Conservation (phyloP, 2,113 vertebrate species). For the Nansenia antarctica region DNA sequence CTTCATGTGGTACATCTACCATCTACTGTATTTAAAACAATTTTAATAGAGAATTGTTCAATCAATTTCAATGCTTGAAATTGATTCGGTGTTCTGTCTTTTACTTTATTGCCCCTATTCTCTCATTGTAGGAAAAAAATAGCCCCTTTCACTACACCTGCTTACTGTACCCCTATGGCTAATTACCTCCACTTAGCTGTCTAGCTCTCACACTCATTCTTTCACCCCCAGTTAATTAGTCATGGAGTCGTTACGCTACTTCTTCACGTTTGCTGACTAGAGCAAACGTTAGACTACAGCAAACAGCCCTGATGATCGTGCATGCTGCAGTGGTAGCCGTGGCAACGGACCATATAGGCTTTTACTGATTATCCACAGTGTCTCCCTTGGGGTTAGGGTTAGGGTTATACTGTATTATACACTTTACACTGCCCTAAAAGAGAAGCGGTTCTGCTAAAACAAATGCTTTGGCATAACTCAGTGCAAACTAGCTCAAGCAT, state of each 20-base stretch:
- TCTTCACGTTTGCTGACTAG: slow-evolving; percentile 68
- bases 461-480: neutral
- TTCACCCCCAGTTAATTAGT: slow-evolving; percentile 66
- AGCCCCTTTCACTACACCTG: too few species aligned
- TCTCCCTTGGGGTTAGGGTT: slow-evolving; percentile 43
- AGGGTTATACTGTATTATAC: slow-evolving; percentile 24
- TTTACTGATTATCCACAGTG: slow-evolving; percentile 16
- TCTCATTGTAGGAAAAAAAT: neutral
- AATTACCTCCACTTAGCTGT: neutral
- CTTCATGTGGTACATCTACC: too few species aligned
- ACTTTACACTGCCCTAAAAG: slow-evolving; percentile 25
- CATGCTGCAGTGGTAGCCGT: slow-evolving; percentile 16
- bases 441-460: neutral
- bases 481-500: neutral
- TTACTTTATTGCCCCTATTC: neutral
- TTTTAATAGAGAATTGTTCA: too few species aligned
- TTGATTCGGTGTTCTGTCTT: neutral
- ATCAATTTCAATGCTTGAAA: neutral
- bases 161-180: neutral
- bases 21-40: neutral
- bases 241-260: slow-evolving; percentile 65
- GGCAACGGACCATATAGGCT: slow-evolving; percentile 21
- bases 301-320: slow-evolving; percentile 53
- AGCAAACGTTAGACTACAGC: slow-evolving; percentile 81
- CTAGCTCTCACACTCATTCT: slow-evolving; percentile 47